Base-by-base conservation (phyloP, 2,888 invertebrate genomes). In the Eilema griseolum region DNA sequence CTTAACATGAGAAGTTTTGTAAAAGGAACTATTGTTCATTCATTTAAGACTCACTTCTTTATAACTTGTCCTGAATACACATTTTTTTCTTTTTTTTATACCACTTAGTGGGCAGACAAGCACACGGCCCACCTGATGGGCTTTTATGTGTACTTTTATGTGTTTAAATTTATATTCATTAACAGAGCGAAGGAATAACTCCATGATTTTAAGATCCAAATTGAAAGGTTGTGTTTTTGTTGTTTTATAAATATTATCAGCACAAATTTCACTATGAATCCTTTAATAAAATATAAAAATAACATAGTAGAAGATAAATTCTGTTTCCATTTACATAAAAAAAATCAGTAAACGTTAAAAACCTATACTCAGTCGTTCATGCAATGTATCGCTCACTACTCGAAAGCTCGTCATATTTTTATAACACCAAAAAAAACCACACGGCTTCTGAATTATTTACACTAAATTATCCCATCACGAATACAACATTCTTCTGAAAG, bases 401-500 rank as follows among this genome's bases (percentile, higher is more conserved):
- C 70, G 70, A 69, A 75, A 80, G 70, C 52, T 24, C 2, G 59
- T 61, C 33, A 61, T 28, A 28, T 31, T 26, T 11, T 72, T 71
- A 66, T 68, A 72, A 70, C 31, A 70, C 61, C 31, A 24, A 41
- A 61, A 72, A 37, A 28, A 28, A 62, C n/a, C n/a, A 69, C 57
- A 61, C 11, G 57, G 67, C 66, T 67, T 72, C 64, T 67, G 37
- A 75, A 64, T 31, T 73, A 76, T 83, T 72, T 67, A 70, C 62
- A 73, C 71, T 66, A 69, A 65, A 76, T 74, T 76, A 76, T 73
- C 68, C 71, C 76, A 77, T 75, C 74, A 81, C 69, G 76, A 80
- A 75, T 60, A 73, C 73, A 62, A 70, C 26, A 57, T 66, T 62
- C 57, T 56, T 69, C 67, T 31, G 64, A 67, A 63, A 71, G 70